Evolutionary conservation across 2,113 vertebrate genomes (phyloP), one percentile per base, ranked within the genome.

Genomic region (Peromyscus leucopus): DNA sequence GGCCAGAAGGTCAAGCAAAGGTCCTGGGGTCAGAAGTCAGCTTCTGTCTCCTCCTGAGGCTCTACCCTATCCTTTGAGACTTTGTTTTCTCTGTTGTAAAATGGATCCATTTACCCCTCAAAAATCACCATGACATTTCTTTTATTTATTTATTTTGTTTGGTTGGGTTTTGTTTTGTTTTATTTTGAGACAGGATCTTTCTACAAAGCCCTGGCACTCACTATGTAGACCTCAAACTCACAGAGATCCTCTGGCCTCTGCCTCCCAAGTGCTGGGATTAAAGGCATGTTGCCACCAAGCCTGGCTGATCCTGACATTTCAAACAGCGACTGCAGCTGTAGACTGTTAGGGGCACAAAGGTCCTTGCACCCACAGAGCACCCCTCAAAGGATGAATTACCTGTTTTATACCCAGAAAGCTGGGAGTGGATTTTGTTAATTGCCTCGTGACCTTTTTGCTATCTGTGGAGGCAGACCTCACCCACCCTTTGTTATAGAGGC

Each of bases 51-150:
- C 51, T 22, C 71, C 6, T 4, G 1, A n/a, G 5, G 36, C 61
- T 51, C 46, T 21, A 22, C 26, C 74, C 12, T 26, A 78, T 28
- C 17, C 2, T 6, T 28, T 16, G 26, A 83, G 79, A 39, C 24
- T 74, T 46, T 36, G 91, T 95, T 19, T 67, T 28, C 95, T 67
- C 84, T 46, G 13, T 79, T 71, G 79, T 46, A 17, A 90, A 86
- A 61, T 0, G 63, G 39, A 78, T 11, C 51, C 24, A 16, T 48
- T 83, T 5, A 3, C 24, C 80, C 31, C 59, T 65, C 59, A 85
- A 46, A 46, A 85, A 85, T 31, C 26, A 28, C 57, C n/a, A 63
- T 17, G 13, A 63, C 24, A 46, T 78, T 79, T 78, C 21, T 24
- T 79, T 79, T 19, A 10, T 24, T 42, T 33, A 65, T 28, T 28